Percentiles rank a stretch among this genome's conserved stretches.
Conservation (phyloP, 2,113 vertebrate species). For the Diphyllodes magnificus region DNA sequence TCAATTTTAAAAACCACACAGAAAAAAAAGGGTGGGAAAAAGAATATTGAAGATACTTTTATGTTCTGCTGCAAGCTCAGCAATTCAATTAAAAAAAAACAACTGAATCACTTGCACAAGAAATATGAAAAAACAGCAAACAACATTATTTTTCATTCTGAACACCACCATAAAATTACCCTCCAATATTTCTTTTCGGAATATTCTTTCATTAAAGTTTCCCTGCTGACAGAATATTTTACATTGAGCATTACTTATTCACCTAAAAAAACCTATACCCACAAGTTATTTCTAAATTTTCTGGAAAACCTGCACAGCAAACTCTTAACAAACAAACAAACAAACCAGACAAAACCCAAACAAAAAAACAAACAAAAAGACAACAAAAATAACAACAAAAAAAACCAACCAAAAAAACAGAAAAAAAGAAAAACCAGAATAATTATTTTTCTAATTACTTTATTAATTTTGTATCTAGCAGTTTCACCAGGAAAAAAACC, state of each 20-base stretch:
- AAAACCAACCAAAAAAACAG: rapidly evolving
- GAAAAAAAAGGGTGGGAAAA: rapidly evolving
- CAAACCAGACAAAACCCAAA: not conserved
- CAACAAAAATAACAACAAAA: not conserved
- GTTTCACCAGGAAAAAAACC: not conserved
- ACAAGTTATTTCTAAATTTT: not conserved
- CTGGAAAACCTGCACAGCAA: not conserved
- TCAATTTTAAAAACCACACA: not conserved
- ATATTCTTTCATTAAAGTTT: not conserved
- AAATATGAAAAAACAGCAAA: not conserved
- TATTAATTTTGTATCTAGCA: not conserved
- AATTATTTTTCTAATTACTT: not conserved
- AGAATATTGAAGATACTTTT: not conserved
- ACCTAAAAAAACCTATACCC: not conserved
- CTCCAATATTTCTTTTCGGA: not conserved
- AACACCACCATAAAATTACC: not conserved
- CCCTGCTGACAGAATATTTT: not conserved
- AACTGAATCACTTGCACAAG: not conserved
- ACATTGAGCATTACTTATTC: not conserved
- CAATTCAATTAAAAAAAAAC: slow-evolving; percentile 42
- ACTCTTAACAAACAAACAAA: not conserved
- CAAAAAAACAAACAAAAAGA: not conserved
- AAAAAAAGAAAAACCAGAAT: not conserved
- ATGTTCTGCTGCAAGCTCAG: slow-evolving; percentile 18
- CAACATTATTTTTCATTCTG: not conserved